Evolutionary conservation across 1,140 invertebrate genomes (phyloP).

Genomic region (Drosophila eugracilis): DNA sequence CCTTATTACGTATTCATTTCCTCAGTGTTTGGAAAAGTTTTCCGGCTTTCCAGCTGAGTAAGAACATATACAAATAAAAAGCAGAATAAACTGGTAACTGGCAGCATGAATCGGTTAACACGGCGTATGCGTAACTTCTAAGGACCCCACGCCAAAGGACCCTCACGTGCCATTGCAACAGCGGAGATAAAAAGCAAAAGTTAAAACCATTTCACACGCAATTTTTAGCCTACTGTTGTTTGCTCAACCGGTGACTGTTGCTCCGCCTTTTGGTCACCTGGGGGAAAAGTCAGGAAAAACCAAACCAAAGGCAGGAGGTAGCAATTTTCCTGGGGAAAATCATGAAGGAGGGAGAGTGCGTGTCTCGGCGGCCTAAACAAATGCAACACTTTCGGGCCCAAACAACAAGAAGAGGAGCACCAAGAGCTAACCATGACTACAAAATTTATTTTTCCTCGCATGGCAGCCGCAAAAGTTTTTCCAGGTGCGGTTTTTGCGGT

Average conservation of each 20-base stretch:
- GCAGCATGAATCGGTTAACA: conserved; percentile 24
- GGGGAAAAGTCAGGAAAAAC: conserved; percentile 46
- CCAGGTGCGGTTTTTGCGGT: conserved; percentile 62
- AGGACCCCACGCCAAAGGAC: conserved; percentile 49
- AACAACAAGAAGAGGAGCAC: conserved; percentile 27
- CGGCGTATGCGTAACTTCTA: conserved; percentile 74
- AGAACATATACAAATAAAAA: conserved; percentile 25
- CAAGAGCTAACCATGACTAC: conserved; percentile 44
- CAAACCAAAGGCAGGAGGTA: background rate
- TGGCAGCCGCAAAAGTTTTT: conserved; percentile 39
- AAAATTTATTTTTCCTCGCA: conserved; percentile 65
- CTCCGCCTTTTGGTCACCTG: conserved; percentile 48
- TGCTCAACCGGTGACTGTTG: conserved; percentile 42
- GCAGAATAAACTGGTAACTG: conserved; percentile 44
- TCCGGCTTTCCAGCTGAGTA: conserved; percentile 1
- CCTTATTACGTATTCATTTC: background rate
- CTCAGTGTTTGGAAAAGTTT: conserved; percentile 13
- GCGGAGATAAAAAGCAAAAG: conserved; percentile 81
- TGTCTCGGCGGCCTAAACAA: conserved; percentile 70
- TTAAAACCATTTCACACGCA: conserved; percentile 82
- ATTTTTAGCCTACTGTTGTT: conserved; percentile 70
- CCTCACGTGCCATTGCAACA: conserved; percentile 67
- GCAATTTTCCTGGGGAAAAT: conserved; percentile 1
- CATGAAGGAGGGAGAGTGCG: conserved; percentile 28
- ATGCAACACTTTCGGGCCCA: conserved; percentile 73